phyloP scores from a whole-genome alignment of 2,113 vertebrate species.

The Ellobius talpinus region DNA sequence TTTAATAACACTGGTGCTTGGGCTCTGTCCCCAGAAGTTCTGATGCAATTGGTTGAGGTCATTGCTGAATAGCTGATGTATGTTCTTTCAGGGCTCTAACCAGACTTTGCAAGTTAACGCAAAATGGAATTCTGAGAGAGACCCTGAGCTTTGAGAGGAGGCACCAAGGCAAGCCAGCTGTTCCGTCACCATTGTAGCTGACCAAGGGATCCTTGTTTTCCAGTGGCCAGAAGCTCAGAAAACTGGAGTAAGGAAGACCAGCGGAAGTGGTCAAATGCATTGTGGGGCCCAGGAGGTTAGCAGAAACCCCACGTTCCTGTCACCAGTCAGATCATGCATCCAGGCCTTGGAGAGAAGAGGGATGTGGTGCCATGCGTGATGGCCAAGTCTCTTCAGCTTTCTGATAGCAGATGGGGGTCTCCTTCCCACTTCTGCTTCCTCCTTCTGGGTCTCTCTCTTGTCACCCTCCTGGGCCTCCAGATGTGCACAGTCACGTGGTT shows the following conservation, averaged over 20 bases:
- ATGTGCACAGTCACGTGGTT: conserved; percentile 7
- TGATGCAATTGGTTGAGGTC: conserved; percentile 41
- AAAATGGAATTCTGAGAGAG: conserved; percentile 22
- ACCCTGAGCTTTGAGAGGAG: neutral
- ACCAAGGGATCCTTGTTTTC: neutral
- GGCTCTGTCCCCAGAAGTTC: conserved; percentile 16
- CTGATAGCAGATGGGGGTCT: neutral
- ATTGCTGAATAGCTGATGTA: conserved; percentile 54
- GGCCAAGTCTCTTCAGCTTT: neutral
- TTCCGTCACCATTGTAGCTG: neutral
- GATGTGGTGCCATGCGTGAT: neutral
- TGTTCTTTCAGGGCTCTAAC: neutral
- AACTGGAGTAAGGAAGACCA: neutral
- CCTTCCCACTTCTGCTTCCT: neutral
- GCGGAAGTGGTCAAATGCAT: neutral
- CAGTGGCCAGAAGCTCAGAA: neutral
- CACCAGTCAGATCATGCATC: neutral
- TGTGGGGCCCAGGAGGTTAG: neutral
- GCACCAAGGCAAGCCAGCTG: neutral
- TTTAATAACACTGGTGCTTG: neutral
- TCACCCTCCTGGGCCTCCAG: conserved; percentile 11
- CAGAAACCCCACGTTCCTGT: neutral
- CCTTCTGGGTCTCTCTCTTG: neutral
- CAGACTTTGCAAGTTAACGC: neutral
- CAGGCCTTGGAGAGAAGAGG: neutral